Evolutionary conservation across 2,113 vertebrate genomes (phyloP).

Genomic region (Cyanocitta stelleri): DNA sequence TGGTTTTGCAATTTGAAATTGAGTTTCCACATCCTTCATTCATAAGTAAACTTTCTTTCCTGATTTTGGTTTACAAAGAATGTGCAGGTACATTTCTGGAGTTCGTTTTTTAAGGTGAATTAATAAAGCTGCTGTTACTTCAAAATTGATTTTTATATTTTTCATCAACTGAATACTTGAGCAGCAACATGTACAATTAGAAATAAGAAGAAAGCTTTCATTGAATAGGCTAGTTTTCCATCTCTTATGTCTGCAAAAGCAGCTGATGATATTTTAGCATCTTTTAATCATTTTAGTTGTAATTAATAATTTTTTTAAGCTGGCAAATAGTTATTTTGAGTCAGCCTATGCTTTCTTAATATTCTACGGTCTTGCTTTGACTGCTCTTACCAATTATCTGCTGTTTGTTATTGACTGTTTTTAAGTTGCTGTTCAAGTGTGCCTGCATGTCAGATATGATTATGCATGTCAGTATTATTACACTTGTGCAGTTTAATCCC

Average conservation of each 20-base stretch:
- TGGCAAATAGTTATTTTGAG: neutral
- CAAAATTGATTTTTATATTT: neutral
- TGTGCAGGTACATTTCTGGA: neutral
- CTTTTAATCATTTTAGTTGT: neutral
- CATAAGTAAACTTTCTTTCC: neutral
- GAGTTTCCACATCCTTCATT: neutral
- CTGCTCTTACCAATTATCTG: neutral
- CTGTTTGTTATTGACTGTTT: neutral
- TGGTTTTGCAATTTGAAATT: neutral
- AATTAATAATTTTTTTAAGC: neutral
- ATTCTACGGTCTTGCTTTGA: neutral
- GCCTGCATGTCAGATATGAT: rapidly evolving
- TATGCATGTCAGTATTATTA: neutral
- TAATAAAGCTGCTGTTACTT: neutral
- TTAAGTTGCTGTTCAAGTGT: neutral
- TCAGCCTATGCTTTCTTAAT: neutral
- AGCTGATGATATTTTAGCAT: neutral
- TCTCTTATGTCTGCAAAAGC: neutral
- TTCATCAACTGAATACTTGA: neutral
- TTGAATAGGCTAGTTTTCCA: neutral
- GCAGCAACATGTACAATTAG: neutral
- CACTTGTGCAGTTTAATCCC: neutral
- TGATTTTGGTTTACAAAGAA: neutral
- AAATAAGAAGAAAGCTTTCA: neutral
- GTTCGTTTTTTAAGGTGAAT: neutral